phyloP scores from a whole-genome alignment of 2,888 invertebrate genomes.

The Amblyjoppa fuscipennis region DNA sequence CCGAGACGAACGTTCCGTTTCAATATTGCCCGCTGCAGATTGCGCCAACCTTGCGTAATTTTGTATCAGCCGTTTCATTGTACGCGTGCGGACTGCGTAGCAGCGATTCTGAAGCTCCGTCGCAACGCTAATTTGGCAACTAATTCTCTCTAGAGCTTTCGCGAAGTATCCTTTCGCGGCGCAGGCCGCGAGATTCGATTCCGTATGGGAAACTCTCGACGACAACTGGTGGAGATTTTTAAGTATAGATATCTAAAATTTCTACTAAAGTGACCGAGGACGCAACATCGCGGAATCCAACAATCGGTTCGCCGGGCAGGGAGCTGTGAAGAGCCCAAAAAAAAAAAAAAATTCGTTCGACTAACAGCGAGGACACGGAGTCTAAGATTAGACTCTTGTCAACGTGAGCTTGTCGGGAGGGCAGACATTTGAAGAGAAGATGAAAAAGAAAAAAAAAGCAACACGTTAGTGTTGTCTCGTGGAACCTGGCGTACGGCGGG shows the following conservation, averaged over 20 bases:
- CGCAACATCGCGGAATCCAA: neutral
- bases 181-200: neutral
- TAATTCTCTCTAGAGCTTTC: constrained; percentile 34
- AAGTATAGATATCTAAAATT: neutral
- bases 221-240: neutral
- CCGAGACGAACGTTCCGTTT: constrained; percentile 13
- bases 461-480: neutral
- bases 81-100: constrained; percentile 8
- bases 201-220: neutral
- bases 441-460: neutral
- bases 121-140: constrained; percentile 51
- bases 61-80: constrained; percentile 1
- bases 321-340: constrained; percentile 12
- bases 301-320: neutral
- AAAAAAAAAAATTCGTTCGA: constrained; percentile 35
- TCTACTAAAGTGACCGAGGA: neutral
- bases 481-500: neutral
- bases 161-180: constrained; percentile 38
- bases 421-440: constrained; percentile 4
- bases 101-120: constrained; percentile 35
- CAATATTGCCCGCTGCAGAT: neutral
- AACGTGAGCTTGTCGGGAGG: constrained; percentile 33
- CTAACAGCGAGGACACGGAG: constrained; percentile 13
- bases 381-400: constrained; percentile 50
- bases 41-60: constrained; percentile 32